Conservation (phyloP, 2,113 vertebrate genomes). For the Oreocharis arfaki region DNA sequence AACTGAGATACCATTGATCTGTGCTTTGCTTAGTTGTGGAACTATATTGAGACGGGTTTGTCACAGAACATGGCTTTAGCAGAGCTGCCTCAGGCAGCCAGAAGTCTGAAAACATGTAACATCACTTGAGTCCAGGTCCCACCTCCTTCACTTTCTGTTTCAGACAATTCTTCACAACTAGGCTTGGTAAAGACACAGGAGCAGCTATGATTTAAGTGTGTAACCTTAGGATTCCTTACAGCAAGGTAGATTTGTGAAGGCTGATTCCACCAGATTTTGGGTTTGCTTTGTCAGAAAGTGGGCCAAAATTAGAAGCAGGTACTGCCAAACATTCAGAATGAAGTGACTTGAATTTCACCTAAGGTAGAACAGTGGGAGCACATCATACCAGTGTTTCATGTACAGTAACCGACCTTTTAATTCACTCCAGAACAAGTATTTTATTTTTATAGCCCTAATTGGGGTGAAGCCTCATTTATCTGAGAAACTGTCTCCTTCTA, state of each 20-base stretch:
- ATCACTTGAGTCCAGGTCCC: neutral
- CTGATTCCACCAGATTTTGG: neutral
- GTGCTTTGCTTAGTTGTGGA: neutral
- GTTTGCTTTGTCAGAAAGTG: neutral
- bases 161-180: neutral
- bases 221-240: neutral
- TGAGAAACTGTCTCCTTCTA: neutral
- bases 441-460: neutral
- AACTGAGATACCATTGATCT: neutral
- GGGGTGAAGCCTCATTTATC: neutral
- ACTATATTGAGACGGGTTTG: neutral
- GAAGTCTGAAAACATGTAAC: neutral
- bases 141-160: neutral
- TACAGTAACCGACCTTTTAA: neutral
- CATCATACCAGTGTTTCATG: neutral
- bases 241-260: neutral
- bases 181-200: neutral
- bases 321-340: neutral
- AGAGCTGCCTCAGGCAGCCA: neutral
- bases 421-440: neutral
- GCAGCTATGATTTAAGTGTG: neutral
- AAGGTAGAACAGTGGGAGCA: neutral
- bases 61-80: neutral
- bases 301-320: neutral
- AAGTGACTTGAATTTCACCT: neutral